Evolutionary conservation across 2,113 vertebrate genomes (phyloP), one percentile per base, ranked within the genome.

Genomic region (Meriones unguiculatus): DNA sequence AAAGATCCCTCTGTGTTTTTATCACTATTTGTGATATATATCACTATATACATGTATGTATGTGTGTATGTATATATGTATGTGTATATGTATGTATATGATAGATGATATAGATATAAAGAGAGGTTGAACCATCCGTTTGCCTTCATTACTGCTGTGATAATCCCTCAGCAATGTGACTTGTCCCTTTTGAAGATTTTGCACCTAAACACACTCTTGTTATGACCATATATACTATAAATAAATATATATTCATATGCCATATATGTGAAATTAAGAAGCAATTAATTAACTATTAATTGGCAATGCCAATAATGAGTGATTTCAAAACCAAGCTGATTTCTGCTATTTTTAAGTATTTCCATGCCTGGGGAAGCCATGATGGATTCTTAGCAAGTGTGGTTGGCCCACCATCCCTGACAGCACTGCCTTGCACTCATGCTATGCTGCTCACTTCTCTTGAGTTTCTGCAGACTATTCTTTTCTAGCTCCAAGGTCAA

Each of bases 251-350:
- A 82, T 62, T 28, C 7, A 30, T 41, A 20, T 72, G 41, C 13
- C 7, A 87, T 77, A 32, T 65, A 67, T 93, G n/a, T 30, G 11
- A 3, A 77, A 89, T 54, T 80, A 91, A 62, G 76, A n/a, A 76
- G 87, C 95, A 81, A 5, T 46, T 46, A 46, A 46, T 46, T 46
- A 46, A 46, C 41, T 46, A 46, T 46, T 46, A 46, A 46, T 46
- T 46, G 46, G 82, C 20, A 93, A 54, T 91, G 93, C 86, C 80
- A 14, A 77, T 94, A 86, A 67, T 96, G 96, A 92, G 80, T 96
- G 95, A 96, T 90, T 97, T 97, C 90, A 94, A 96, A 97, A 97
- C 97, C 93, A 96, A 93, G 97, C 97, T 95, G 96, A 70, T 93
- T 95, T 95, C 92, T 85, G 80, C 22, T 93, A 69, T 92, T 97